Base-by-base conservation (phyloP, 2,113 vertebrate genomes). In the Tylochromis polylepis region DNA sequence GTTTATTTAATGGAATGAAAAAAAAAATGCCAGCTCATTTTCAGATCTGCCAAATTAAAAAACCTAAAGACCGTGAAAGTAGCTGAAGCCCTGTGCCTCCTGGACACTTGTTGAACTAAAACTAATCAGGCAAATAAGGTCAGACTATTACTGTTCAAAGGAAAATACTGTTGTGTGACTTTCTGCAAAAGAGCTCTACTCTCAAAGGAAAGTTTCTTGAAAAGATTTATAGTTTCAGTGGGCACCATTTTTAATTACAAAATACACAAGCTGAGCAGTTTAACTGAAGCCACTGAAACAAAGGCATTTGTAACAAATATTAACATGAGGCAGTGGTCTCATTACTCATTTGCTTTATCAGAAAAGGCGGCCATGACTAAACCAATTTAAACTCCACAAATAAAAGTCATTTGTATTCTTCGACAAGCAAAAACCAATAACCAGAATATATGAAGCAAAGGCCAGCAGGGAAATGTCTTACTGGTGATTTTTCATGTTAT, bases 391-490 rank as follows among this genome's bases (percentile, higher is more conserved):
- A 58, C 3, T 18, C 67, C 38, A 84, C 77, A 88, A 86, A 86
- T 87, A 53, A 91, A 89, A 87, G 38, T 84, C 3, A 85, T 93
- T 86, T 86, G 41, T 89, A 81, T 88, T 87, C 49, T 90, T 51
- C 80, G 80, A 83, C 81, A 60, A 65, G 27, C 83, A 60, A 89
- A 72, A 92, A 87, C 51, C 90, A 93, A 91, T 90, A 89, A 79
- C 41, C 85, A 84, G 53, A 56, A 89, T 81, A 27, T 82, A 82
- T 85, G 82, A 87, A 60, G 60, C n/a, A 81, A 81, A 91, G 18
- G 62, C 60, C 87, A 86, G 79, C 36, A 38, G 88, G 87, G 87
- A 87, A 80, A 90, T 90, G 88, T 90, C 56, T 84, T 27, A 67
- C 41, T 85, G 53, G 81, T 86, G 24, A 84, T 88, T 34, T 79